These are phyloP conservation scores for Lagocephalus sceleratus DNA, from an alignment of 2,797 vertebrate genomes.

Conservation along the genomic window DNA sequence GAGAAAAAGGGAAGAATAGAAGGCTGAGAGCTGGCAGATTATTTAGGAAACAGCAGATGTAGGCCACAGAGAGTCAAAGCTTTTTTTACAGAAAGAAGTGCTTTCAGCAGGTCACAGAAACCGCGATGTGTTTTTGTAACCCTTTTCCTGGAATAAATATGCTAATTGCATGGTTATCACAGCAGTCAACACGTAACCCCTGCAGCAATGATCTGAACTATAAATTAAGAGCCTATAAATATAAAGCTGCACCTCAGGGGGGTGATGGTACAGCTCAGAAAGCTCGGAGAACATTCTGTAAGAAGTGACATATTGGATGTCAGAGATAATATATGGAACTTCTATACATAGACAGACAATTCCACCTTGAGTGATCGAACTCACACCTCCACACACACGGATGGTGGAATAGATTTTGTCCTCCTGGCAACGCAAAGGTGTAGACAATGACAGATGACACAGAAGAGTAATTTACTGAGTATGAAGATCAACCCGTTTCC, in stretches of 20 bases:
- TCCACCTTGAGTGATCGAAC: constrained; percentile 33
- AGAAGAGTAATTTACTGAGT: constrained; percentile 14
- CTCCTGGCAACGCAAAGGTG: constrained; percentile 26
- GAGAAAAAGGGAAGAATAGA: constrained; percentile 7
- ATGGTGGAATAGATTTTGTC: constrained; percentile 31
- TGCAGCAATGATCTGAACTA: constrained; percentile 16
- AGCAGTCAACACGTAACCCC: constrained; percentile 10
- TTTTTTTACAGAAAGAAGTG: constrained; percentile 24
- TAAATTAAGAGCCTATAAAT: constrained; percentile 37
- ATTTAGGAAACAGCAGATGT: constrained; percentile 32
- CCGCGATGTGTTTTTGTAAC: constrained; percentile 19
- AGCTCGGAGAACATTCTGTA: constrained; percentile 24
- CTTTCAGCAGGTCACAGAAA: background rate
- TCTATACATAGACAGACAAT: constrained; percentile 13
- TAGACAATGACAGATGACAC: constrained; percentile 35
- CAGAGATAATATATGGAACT: constrained; percentile 25
- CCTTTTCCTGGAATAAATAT: constrained; percentile 28
- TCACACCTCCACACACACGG: constrained; percentile 18
- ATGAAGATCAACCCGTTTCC: background rate
- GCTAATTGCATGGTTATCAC: constrained; percentile 2
- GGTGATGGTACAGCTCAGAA: constrained; percentile 11
- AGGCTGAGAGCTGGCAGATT: constrained; percentile 15
- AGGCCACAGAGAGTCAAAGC: constrained; percentile 11
- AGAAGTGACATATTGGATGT: constrained; percentile 30
- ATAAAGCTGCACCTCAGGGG: constrained; percentile 35